Conservation (phyloP, 2,113 vertebrate genomes). For the Hippocampus zosterae region DNA sequence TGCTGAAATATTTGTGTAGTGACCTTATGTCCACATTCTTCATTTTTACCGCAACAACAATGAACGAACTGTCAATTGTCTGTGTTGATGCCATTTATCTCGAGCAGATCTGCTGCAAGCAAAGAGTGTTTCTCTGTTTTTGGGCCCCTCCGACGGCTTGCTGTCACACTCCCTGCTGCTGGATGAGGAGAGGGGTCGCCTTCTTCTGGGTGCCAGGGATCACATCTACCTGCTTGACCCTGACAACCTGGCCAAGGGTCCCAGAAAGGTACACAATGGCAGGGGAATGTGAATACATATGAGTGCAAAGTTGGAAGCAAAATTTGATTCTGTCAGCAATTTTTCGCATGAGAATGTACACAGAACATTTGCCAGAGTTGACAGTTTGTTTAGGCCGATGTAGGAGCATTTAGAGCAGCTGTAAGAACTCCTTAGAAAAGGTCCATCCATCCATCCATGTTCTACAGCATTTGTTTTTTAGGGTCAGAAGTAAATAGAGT, state of each 20-base stretch:
- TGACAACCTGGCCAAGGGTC: conserved; percentile 83
- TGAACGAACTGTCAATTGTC: background rate
- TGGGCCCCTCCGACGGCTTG: conserved; percentile 82
- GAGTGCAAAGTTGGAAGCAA: background rate
- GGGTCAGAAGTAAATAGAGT: background rate
- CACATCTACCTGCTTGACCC: conserved; percentile 88
- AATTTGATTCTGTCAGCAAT: background rate
- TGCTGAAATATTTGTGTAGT: background rate
- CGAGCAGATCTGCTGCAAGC: conserved; percentile 83
- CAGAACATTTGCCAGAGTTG: conserved; percentile 1
- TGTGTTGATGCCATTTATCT: conserved; percentile 17
- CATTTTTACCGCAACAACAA: background rate
- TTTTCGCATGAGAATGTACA: background rate
- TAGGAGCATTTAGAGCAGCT: conserved; percentile 24
- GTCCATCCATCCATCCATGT: background rate
- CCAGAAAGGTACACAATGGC: conserved; percentile 77
- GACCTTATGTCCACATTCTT: background rate
- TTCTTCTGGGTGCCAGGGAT: conserved; percentile 87
- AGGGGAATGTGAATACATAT: background rate
- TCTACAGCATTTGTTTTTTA: background rate
- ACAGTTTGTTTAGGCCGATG: conserved; percentile 28
- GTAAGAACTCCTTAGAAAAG: conserved; percentile 16
- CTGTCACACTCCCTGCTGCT: conserved; percentile 89
- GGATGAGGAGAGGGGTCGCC: conserved; percentile 87
- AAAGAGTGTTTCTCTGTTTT: conserved; percentile 84